phyloP scores from a whole-genome alignment of 2,113 vertebrate genomes.

The human region DNA sequence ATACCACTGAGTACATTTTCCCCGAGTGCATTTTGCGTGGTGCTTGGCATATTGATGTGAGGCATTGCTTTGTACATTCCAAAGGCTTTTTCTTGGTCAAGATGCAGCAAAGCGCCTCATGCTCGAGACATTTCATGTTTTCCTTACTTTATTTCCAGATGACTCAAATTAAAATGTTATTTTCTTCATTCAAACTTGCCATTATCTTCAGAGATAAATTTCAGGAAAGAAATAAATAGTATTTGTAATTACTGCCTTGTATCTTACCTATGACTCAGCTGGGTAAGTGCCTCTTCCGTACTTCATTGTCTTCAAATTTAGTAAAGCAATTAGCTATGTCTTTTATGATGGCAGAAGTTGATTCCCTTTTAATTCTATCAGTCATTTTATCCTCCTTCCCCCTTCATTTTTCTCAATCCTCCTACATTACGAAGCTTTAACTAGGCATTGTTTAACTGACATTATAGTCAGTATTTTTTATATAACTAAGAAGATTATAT shows the following conservation, averaged over 20 bases:
- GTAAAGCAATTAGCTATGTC: slow-evolving; percentile 60
- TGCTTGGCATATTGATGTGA: not conserved
- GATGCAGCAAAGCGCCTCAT: not conserved
- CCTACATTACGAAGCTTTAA: slow-evolving; percentile 62
- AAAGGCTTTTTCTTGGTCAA: slow-evolving; percentile 43
- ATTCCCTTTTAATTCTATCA: slow-evolving; percentile 64
- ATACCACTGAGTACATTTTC: not conserved
- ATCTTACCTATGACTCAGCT: slow-evolving; percentile 55
- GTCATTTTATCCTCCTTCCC: slow-evolving; percentile 60
- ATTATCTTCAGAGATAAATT: slow-evolving; percentile 49
- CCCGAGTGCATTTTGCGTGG: not conserved
- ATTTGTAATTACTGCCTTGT: slow-evolving; percentile 47
- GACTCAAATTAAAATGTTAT: slow-evolving; percentile 36
- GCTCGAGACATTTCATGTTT: slow-evolving; percentile 27
- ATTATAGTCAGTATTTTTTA: slow-evolving; percentile 65
- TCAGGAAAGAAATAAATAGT: slow-evolving; percentile 49
- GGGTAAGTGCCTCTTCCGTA: slow-evolving; percentile 45
- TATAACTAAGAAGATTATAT: slow-evolving; percentile 60
- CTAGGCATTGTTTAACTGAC: slow-evolving; percentile 57
- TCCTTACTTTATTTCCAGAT: slow-evolving; percentile 43
- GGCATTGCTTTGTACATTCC: slow-evolving; percentile 6
- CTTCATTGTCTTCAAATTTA: slow-evolving; percentile 66
- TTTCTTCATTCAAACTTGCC: slow-evolving; percentile 51
- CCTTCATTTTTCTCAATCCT: slow-evolving; percentile 63
- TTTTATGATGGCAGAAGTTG: slow-evolving; percentile 60